These are phyloP conservation scores for Coregonus clupeaformis DNA, from an alignment of 2,113 vertebrate species.

Conservation along the genomic window DNA sequence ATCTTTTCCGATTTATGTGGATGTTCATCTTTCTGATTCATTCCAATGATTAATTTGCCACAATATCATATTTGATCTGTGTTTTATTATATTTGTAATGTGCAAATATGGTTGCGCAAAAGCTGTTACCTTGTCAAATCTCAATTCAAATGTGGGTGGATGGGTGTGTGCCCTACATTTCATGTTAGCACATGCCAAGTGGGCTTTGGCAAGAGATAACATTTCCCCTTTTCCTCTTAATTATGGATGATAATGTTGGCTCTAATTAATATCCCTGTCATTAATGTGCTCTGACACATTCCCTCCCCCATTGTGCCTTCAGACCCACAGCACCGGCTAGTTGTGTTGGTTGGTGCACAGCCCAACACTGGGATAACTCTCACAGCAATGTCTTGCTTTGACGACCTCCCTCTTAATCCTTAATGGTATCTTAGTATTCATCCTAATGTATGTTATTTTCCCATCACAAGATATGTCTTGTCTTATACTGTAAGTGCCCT, in stretches of 20 bases:
- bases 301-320: conserved; percentile 36
- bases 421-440: too few species aligned
- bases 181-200: conserved; percentile 21
- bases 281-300: conserved; percentile 71
- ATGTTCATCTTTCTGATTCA: too few species aligned
- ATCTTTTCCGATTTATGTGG: too few species aligned
- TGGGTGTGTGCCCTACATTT: conserved; percentile 61
- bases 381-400: conserved; percentile 11
- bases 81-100: too few species aligned
- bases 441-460: too few species aligned
- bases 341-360: too few species aligned
- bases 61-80: too few species aligned
- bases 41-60: too few species aligned
- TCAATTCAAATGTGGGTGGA: not conserved
- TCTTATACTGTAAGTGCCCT: too few species aligned
- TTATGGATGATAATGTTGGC: conserved; percentile 67
- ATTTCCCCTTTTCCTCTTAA: conserved; percentile 48
- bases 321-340: not conserved
- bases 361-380: not conserved
- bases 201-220: conserved; percentile 52
- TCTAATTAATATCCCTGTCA: conserved; percentile 70
- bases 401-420: too few species aligned
- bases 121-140: not conserved
- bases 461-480: too few species aligned
- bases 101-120: too few species aligned